Conservation (phyloP, 2,888 invertebrate genomes). For the Gnatocerus cornutus region DNA sequence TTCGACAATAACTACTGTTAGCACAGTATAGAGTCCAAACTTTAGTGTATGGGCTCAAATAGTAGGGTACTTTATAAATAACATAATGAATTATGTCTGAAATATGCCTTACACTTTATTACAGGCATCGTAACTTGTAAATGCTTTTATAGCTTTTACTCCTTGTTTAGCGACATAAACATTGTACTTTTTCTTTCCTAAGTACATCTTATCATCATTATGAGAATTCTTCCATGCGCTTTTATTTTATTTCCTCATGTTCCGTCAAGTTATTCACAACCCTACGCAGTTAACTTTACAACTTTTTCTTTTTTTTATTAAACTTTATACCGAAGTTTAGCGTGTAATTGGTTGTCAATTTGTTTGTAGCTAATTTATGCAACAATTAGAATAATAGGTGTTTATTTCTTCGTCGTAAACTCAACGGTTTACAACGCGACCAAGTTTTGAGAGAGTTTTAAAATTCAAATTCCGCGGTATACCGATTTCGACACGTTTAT, state of each 20-base stretch:
- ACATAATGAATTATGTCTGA: slow-evolving; percentile 58
- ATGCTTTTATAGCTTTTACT: slow-evolving; percentile 58
- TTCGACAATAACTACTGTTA: slow-evolving; percentile 54
- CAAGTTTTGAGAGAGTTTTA: too few species aligned
- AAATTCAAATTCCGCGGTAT: slow-evolving; percentile 27
- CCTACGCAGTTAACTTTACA: not conserved
- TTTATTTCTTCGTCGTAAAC: slow-evolving; percentile 28
- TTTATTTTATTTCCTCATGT: slow-evolving; percentile 14
- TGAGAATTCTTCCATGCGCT: slow-evolving; percentile 39
- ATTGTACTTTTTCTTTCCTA: slow-evolving; percentile 46
- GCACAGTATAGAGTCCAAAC: slow-evolving; percentile 49
- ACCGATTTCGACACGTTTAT: slow-evolving; percentile 7
- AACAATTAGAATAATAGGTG: slow-evolving; percentile 25
- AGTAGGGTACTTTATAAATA: slow-evolving; percentile 58
- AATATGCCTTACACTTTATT: slow-evolving; percentile 57
- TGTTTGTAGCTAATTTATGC: slow-evolving; percentile 24
- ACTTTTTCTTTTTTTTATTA: slow-evolving; percentile 14
- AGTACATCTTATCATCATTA: slow-evolving; percentile 42
- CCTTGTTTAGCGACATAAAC: slow-evolving; percentile 56
- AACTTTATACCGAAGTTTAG: slow-evolving; percentile 19
- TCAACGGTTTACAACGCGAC: slow-evolving; percentile 11
- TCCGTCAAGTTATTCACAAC: slow-evolving; percentile 18
- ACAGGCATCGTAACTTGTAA: slow-evolving; percentile 57
- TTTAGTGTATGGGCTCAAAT: slow-evolving; percentile 53
- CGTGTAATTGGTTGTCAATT: slow-evolving; percentile 26